phyloP scores from a whole-genome alignment of 2,888 invertebrate genomes.

The Macrosoma leucophasiata region DNA sequence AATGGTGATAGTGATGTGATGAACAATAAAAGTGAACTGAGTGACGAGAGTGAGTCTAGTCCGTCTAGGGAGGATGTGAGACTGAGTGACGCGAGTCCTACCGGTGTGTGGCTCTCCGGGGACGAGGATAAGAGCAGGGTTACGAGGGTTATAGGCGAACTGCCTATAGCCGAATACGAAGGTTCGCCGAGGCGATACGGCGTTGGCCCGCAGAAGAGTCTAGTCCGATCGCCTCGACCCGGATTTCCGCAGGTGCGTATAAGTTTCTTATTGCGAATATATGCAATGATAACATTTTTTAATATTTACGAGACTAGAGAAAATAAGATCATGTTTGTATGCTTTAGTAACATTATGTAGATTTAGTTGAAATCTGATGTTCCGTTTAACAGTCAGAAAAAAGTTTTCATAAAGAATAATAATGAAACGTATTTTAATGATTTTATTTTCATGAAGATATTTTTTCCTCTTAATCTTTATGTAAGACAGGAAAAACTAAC shows the following conservation, averaged over 20 bases:
- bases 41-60: constrained; percentile 54
- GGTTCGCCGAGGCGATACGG: constrained; percentile 93
- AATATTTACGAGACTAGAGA: no score
- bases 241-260: constrained; percentile 94
- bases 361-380: no score
- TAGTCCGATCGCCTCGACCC: constrained; percentile 85
- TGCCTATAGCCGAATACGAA: constrained; percentile 95
- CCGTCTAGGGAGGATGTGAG: constrained; percentile 52
- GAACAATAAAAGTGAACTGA: constrained; percentile 65
- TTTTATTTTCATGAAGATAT: no score
- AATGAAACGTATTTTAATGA: no score
- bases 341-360: no score
- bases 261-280: no score
- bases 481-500: no score
- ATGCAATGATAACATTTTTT: no score
- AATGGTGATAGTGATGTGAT: constrained; percentile 68
- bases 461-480: no score
- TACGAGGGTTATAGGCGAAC: constrained; percentile 83
- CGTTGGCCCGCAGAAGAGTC: constrained; percentile 81
- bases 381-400: no score
- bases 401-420: no score
- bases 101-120: constrained; percentile 51
- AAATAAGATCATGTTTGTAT: no score
- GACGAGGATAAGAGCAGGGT: constrained; percentile 65
- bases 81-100: constrained; percentile 50